Base-by-base conservation (phyloP, 1,140 invertebrate genomes). In the Drosophila bocqueti region DNA sequence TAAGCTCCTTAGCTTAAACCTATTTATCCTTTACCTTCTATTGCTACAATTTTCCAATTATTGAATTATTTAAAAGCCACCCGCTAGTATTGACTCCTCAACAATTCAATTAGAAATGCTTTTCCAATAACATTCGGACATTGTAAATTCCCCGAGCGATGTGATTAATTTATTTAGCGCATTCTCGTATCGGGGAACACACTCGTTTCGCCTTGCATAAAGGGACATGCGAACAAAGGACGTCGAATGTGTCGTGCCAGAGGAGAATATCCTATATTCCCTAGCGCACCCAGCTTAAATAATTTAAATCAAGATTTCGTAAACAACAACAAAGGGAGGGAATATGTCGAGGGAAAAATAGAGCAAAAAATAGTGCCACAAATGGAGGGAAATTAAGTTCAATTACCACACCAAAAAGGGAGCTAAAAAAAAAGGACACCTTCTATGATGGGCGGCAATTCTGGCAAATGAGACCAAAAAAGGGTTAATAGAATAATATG, bases 241-340 rank as follows among this genome's bases (percentile, higher is more conserved):
- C 79, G 76, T 66, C 60, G 64, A 43, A 64, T 80, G 77, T 89
- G 79, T 80, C 83, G 86, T 89, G 83, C 68, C 57, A 80, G 54
- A n/a, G 46, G 47, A 38, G 59, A 58, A 58, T 75, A 57, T 57
- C 21, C 63, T n/a, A 42, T 68, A 75, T 63, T 42, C 61, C 66
- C 64, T 36, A n/a, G 36, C 4, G 50, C 24, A 16, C 34, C 13
- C 31, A 43, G 60, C 62, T 78, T 87, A 66, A 87, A 87, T 87
- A 84, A 87, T 89, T 87, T 78, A 89, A 83, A 89, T 84, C 81
- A 40, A 72, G 84, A 89, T 77, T 67, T 75, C 68, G 58, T 76
- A 64, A 55, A 78, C 63, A 76, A 72, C 72, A 67, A 75, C 57
- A 55, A 52, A 21, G 40, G 52, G 18, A 16, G 15, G 21, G 29